Base-by-base conservation (phyloP, 1,140 invertebrate species). In the Mya arenaria region DNA sequence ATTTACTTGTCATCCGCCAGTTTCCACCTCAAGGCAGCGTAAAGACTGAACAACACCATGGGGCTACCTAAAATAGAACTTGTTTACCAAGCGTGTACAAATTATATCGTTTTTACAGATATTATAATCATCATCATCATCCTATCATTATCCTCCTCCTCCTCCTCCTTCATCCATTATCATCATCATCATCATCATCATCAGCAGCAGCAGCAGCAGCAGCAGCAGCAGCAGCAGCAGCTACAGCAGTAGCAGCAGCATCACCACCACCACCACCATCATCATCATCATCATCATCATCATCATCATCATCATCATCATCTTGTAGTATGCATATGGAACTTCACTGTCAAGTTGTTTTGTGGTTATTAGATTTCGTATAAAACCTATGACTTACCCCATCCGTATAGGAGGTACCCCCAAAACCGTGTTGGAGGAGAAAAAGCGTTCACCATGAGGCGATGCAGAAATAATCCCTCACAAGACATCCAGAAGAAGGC, bases 381-480 rank as follows among this genome's bases (percentile, higher is more conserved):
- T 36, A 63, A 63, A 63, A 63, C 15, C 36, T 23, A 4, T 32
- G 52, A 84, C 84, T 77, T 75, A 91, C 94, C 94, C 94, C 94
- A 95, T 58, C 94, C 94, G 37, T 94, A 90, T 13, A 94, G 36
- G 71, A 93, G 94, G 79, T 94, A 94, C 37, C 92, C 75, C 0
- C 90, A 78, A 6, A 94, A 89, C 19, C 88, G 92, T 73, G 92
- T 93, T 63, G 94, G 91, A 63, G 94, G 94, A 0, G 92, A 91
- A 86, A 94, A 94, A 1, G 94, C 94, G 6, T 92, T 89, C 0
- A 93, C 91, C 73, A 95, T 92, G 17, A 95, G 89, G 65, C 93
- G 91, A n/a, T 94, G 94, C 0, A 95, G 90, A 79, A 93, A 94
- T 81, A 92, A 94, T 0, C 93, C 94, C 87, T 95, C 94, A 79